A percentile compares a stretch with the other conserved stretches of the same genome.
phyloP scores from a whole-genome alignment of 2,113 vertebrate species.

The Esox niger region DNA sequence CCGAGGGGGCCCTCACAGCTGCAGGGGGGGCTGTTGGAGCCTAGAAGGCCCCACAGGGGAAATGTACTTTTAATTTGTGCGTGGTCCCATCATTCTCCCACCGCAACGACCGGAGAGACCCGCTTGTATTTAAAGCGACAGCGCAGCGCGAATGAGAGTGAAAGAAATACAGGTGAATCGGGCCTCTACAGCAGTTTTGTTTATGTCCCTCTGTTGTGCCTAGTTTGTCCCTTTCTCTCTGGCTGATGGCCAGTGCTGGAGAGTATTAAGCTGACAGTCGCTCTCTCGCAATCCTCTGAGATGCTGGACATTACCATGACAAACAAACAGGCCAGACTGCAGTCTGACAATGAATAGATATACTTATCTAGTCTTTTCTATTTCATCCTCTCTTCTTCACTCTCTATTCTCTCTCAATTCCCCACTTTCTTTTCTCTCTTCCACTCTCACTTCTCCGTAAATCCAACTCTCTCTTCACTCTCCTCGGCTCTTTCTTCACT shows the following conservation, averaged over 20 bases:
- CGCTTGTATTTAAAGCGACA: no score
- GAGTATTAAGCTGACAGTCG: background rate
- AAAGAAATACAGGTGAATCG: no score
- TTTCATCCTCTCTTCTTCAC: background rate
- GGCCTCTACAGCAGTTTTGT: no score
- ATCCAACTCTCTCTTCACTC: background rate
- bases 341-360: background rate
- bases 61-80: slow-evolving; percentile 1
- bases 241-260: background rate
- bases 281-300: background rate
- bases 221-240: background rate
- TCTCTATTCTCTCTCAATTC: background rate
- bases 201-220: no score
- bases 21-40: background rate
- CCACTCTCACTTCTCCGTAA: background rate
- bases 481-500: no score
- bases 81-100: background rate
- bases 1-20: background rate
- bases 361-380: background rate
- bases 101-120: no score
- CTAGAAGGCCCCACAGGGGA: background rate
- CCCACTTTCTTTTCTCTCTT: no score
- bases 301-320: background rate
- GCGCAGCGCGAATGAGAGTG: no score
- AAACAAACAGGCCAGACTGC: background rate